phyloP scores from a whole-genome alignment of 1,140 invertebrate genomes.

The Caenorhabditis latens region DNA sequence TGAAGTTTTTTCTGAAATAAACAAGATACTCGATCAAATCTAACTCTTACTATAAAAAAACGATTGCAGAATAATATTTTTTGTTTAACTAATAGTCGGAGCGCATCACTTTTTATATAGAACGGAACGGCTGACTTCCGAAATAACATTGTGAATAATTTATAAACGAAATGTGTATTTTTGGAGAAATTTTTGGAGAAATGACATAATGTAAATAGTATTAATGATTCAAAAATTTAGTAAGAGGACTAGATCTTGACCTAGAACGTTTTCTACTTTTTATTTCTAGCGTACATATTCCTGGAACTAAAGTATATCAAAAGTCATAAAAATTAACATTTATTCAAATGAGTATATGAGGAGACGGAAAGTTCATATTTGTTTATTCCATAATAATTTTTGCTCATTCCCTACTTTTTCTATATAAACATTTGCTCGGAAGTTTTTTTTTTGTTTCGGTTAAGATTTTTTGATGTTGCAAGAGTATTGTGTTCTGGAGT shows the following conservation, averaged over 20 bases:
- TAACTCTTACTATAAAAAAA: neutral
- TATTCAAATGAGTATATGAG: neutral
- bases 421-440: neutral
- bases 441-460: neutral
- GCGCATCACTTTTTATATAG: neutral
- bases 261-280: too few species aligned
- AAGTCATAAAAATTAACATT: neutral
- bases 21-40: conserved; percentile 44
- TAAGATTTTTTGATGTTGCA: too few species aligned
- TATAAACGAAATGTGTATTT: neutral
- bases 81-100: neutral
- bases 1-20: neutral
- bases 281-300: too few species aligned
- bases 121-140: neutral
- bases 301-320: neutral
- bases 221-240: too few species aligned
- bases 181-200: neutral
- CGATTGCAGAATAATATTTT: neutral
- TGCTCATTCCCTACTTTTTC: neutral
- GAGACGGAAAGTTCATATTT: neutral
- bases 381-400: conserved; percentile 22
- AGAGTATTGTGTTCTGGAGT: neutral
- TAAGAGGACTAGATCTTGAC: too few species aligned
- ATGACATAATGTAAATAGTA: neutral
- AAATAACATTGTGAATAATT: conserved; percentile 41